These are phyloP conservation scores for Triops longicaudatus DNA, from an alignment of 1,140 invertebrate genomes.

Conservation along the genomic window DNA sequence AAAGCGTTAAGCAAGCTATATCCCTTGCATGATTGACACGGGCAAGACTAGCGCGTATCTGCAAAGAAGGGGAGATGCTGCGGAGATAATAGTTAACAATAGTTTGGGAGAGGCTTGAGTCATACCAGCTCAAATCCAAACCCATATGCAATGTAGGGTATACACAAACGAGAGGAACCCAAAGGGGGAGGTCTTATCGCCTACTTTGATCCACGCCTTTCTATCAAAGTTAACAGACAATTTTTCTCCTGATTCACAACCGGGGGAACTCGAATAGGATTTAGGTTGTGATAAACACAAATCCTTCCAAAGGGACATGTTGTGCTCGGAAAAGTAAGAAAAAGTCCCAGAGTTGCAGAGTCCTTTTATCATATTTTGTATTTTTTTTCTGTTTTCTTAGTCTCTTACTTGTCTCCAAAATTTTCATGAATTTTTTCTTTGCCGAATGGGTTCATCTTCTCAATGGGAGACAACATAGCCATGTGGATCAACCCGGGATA, in stretches of 20 bases:
- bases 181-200: neutral
- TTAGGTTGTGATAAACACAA: neutral
- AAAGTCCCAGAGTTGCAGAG: too few species aligned
- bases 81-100: neutral
- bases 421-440: too few species aligned
- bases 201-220: neutral
- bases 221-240: constrained; percentile 15
- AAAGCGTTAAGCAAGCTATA: neutral
- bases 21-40: neutral
- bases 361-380: too few species aligned
- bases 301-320: neutral
- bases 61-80: constrained; percentile 14
- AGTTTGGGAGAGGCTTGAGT: neutral
- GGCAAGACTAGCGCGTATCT: neutral
- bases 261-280: neutral
- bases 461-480: too few species aligned
- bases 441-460: too few species aligned
- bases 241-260: neutral
- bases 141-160: too few species aligned
- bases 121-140: neutral
- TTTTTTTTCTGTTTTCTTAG: too few species aligned
- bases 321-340: neutral
- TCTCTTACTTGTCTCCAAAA: too few species aligned
- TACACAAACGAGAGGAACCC: neutral
- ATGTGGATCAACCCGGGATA: neutral